Base-by-base conservation (phyloP, 2,113 vertebrate genomes). In the Diphyllodes magnificus region DNA sequence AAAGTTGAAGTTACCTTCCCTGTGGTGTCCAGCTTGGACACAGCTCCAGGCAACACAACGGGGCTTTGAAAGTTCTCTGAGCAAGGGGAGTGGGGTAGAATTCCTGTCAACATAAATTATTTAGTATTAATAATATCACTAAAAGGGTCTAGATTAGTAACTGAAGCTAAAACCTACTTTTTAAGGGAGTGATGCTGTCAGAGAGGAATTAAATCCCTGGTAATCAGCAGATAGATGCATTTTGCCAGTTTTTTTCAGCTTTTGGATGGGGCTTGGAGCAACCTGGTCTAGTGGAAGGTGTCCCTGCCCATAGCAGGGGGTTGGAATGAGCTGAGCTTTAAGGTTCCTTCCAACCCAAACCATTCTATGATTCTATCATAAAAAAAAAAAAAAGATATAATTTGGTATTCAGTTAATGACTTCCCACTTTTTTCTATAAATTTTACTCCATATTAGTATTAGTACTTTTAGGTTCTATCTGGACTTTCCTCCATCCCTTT, bases 1-100 rank as follows among this genome's bases (percentile, higher is more conserved):
- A 4, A 28, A 17, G 42, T 4, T 57, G n/a, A 64, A 73, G 15
- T 37, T 8, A 2, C 12, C 31, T 51, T 64, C 7, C 10, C 21
- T 31, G 18, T 22, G 28, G 50, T 23, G 15, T 40, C 12, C 16
- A 30, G 19, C 25, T 80, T 24, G 49, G 53, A 64, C 23, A 39
- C 33, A 66, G 39, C 44, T 20, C 10, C 7, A 5, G n/a, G 53
- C 53, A 61, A 7, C 14, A 19, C 16, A 5, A 7, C 0, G 0
- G 23, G 27, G 30, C 35, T 93, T 50, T 25, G 39, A 25, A 23
- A 15, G 3, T 39, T 9, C 21, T 47, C 27, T 39, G 57, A 68
- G 33, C 30, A n/a, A 51, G 8, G 20, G 1, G 1, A 8, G 2
- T 25, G 14, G 15, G 59, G 35, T 13, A 68, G 28, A 89, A 56